A percentile compares a stretch with the other conserved stretches of the same genome.
Evolutionary conservation across 2,888 invertebrate genomes (phyloP).

Genomic region (Agrotis exclamationis): DNA sequence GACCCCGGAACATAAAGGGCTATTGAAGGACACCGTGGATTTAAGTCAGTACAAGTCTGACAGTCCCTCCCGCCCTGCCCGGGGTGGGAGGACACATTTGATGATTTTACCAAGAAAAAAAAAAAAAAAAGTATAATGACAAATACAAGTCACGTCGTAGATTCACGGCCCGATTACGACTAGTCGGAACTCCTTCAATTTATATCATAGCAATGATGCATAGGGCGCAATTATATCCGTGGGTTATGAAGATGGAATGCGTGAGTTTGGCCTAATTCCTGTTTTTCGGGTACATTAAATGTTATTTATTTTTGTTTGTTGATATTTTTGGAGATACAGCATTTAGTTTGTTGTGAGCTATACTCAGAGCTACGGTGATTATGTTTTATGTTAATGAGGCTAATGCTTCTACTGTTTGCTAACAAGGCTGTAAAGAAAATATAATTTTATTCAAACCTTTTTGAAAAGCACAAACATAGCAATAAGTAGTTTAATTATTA

Average conservation of each 20-base stretch:
- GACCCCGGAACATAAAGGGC: too few relatives aligned
- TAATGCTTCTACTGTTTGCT: neutral
- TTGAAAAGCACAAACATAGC: neutral
- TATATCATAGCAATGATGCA: conserved; percentile 59
- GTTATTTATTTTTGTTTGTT: neutral
- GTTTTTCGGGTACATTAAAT: conserved; percentile 1
- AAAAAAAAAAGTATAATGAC: too few relatives aligned
- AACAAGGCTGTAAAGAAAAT: neutral
- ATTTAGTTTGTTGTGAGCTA: neutral
- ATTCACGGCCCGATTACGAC: conserved; percentile 53
- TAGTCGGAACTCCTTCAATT: conserved; percentile 47
- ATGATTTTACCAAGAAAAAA: too few relatives aligned
- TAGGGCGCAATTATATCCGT: conserved; percentile 26
- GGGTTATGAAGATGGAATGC: conserved; percentile 19
- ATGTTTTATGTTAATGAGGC: too few relatives aligned
- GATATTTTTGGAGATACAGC: neutral
- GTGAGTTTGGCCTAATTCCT: neutral
- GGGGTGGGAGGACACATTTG: too few relatives aligned
- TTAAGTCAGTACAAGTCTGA: too few relatives aligned
- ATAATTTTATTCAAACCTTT: neutral
- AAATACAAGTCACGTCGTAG: conserved; percentile 62
- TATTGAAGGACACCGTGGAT: too few relatives aligned
- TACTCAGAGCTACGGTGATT: neutral
- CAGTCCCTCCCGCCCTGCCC: too few relatives aligned
- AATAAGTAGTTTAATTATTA: neutral